Base-by-base conservation (phyloP, 1,140 invertebrate species). In the Ceratosolen solmsi region DNA sequence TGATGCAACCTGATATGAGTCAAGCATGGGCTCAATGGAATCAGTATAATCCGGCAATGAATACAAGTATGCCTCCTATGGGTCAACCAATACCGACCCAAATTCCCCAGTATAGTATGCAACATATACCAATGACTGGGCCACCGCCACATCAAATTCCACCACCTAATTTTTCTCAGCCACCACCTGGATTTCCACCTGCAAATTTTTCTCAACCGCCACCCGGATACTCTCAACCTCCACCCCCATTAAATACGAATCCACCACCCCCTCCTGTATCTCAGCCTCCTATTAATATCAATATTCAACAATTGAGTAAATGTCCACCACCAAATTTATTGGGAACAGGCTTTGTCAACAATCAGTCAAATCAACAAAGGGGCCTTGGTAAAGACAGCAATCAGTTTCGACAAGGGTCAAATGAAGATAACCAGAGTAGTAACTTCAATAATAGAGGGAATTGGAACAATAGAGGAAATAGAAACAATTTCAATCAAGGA, bases 21-120 rank as follows among this genome's bases (percentile, higher is more conserved):
- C 84, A 86, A 74, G 82, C 88, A 36, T 87, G 86, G 60, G 86
- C 87, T 27, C 90, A 91, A 65, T 92, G 90, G 90, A 83, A 85
- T 11, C 90, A 90, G 46, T 91, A 90, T 33, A 92, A 88, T 83
- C 68, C 87, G 13, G 83, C 83, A 60, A 86, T 88, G 81, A 84
- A 82, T 78, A 76, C 84, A 58, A 60, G 46, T 70, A 84, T 79
- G 83, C 63, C 80, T 33, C 36, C 73, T 25, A 74, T 75, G 41
- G 30, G 68, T 38, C 60, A 80, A 51, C 79, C 83, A 36, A 25
- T 78, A 36, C 25, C 75, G 13, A 41, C 78, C 33, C 38, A 51
- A 15, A 82, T 82, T 36, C 65, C 80, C 46, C 22, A 84, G 68
- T 82, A 81, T 33, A 63, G 15, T 54, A 82, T 80, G 79, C 54